These are phyloP conservation scores for Miopithecus talapoin DNA, from an alignment of 2,797 vertebrate species.

Conservation along the genomic window DNA sequence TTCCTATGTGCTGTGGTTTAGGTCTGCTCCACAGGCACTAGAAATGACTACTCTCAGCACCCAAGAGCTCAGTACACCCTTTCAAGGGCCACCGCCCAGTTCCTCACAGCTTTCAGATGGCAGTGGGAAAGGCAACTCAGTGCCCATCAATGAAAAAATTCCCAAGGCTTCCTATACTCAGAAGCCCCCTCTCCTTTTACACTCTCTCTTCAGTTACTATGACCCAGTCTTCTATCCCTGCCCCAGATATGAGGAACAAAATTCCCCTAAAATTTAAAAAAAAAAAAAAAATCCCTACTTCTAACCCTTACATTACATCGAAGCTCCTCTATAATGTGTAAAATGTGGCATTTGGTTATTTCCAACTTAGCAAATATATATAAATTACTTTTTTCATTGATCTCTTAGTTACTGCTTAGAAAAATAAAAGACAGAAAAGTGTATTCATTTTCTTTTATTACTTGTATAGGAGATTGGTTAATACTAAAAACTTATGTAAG, in stretches of 20 bases:
- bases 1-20: not conserved
- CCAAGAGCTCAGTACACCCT: not conserved
- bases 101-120: not conserved
- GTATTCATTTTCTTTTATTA: not conserved
- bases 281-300: not conserved
- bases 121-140: not conserved
- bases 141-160: not conserved
- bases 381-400: not conserved
- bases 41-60: not conserved
- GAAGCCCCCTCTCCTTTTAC: not conserved
- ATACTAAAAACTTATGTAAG: not conserved
- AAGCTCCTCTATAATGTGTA: not conserved
- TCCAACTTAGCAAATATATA: not conserved
- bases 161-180: not conserved
- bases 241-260: not conserved
- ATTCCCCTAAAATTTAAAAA: not conserved
- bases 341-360: not conserved
- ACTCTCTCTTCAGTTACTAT: not conserved
- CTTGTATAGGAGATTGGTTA: not conserved
- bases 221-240: not conserved
- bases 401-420: constrained; percentile 30
- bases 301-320: not conserved
- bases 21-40: not conserved
- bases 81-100: not conserved
- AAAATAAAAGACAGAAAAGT: not conserved